Conservation (phyloP, 2,113 vertebrate genomes). For the Chaetodon auriga region DNA sequence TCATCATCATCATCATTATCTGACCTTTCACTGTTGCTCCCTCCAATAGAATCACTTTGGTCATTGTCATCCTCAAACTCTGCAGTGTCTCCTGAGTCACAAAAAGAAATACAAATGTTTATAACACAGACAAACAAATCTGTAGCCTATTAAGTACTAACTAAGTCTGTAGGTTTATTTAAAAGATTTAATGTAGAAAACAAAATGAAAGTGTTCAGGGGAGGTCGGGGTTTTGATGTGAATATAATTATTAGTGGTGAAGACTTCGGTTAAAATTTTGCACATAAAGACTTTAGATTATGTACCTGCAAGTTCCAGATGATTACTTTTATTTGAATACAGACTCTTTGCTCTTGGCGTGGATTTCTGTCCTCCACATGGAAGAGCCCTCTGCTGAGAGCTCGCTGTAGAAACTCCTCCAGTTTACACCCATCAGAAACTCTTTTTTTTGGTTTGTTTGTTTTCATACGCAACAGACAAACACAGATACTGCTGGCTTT, state of each 20-base stretch:
- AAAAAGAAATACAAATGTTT: neutral
- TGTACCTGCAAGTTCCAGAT: slow-evolving; percentile 83
- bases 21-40: neutral
- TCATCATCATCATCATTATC: slow-evolving; percentile 1
- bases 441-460: slow-evolving; percentile 11
- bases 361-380: slow-evolving; percentile 27
- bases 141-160: no score
- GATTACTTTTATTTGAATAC: slow-evolving; percentile 82
- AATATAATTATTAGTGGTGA: slow-evolving; percentile 83
- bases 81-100: neutral
- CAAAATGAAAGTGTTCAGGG: slow-evolving; percentile 58
- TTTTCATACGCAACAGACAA: slow-evolving; percentile 73
- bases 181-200: slow-evolving; percentile 81
- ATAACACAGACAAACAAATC: no score
- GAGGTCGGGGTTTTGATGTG: slow-evolving; percentile 65
- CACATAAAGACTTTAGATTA: slow-evolving; percentile 89
- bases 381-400: slow-evolving; percentile 41
- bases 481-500: slow-evolving; percentile 82
- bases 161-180: slow-evolving; percentile 82
- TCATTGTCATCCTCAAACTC: slow-evolving; percentile 17
- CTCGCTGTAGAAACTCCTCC: slow-evolving; percentile 66
- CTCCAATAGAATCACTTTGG: slow-evolving; percentile 35
- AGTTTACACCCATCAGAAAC: slow-evolving; percentile 66
- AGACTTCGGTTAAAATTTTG: slow-evolving; percentile 84
- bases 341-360: slow-evolving; percentile 81